Evolutionary conservation across 2,888 invertebrate species (phyloP), one percentile per base, ranked within the genome.

Genomic region (Chrysolina americana): DNA sequence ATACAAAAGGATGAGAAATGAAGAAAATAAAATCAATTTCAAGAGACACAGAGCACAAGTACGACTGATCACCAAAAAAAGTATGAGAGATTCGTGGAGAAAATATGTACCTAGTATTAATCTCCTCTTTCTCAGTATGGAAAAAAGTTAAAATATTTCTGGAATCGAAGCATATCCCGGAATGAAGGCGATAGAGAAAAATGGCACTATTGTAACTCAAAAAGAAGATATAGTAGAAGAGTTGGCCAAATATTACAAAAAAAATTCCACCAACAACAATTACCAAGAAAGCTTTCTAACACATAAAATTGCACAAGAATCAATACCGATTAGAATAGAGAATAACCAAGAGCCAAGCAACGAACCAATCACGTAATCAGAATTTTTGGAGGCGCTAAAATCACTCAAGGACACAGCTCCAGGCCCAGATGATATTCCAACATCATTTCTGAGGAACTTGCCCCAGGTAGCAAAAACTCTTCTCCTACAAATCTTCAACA

Each of bases 401-500:
- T n/a, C n/a, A n/a, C n/a, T n/a, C n/a, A n/a, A n/a, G n/a, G n/a
- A n/a, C n/a, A n/a, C n/a, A n/a, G n/a, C n/a, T n/a, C n/a, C n/a
- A n/a, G n/a, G n/a, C n/a, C n/a, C n/a, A n/a, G n/a, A n/a, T n/a
- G n/a, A 62, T 19, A 72, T 72, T 47, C 72, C 59, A 15, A 9
- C 47, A 48, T 53, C 44, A 41, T 62, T 68, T 21, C n/a, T 68
- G 41, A 56, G 66, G 41, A 62, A 66, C 13, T 23, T 71, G 8
- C 56, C 59, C 0, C 41, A 56, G 15, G 59, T 19, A 68, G 63
- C 41, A 8, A 28, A 63, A 50, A 41, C 36, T 21, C 28, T 41
- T 19, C 62, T 74, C 3, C 13, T 66, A 41, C 15, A 70, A 36
- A 21, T 70, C 15, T 74, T 50, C 50, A 74, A 70, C 48, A 65